phyloP scores from a whole-genome alignment of 2,888 invertebrate genomes.

The Trimorus sp. region DNA sequence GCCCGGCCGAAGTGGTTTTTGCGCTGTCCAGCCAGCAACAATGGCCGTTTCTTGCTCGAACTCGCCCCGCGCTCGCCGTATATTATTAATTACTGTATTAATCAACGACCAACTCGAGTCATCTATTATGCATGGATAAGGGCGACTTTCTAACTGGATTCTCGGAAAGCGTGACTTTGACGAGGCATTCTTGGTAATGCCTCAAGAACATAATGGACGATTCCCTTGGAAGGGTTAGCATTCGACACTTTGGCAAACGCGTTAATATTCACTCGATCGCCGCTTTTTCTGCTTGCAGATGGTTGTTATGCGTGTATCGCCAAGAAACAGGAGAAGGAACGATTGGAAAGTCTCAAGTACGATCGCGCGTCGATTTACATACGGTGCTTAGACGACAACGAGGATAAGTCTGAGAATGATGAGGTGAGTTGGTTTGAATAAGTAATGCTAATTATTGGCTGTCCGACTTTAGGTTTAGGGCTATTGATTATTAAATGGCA shows the following conservation, averaged over 20 bases:
- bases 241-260: background rate
- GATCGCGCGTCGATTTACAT: slow-evolving; percentile 79
- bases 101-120: slow-evolving; percentile 78
- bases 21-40: slow-evolving; percentile 79
- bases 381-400: slow-evolving; percentile 77
- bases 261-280: background rate
- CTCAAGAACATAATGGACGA: slow-evolving; percentile 47
- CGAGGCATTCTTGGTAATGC: slow-evolving; percentile 61
- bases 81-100: slow-evolving; percentile 82
- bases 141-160: slow-evolving; percentile 68
- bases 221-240: slow-evolving; percentile 18
- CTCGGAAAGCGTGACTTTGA: slow-evolving; percentile 64
- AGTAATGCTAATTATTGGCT: no score
- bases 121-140: slow-evolving; percentile 80
- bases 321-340: slow-evolving; percentile 76
- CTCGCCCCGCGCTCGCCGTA: slow-evolving; percentile 73
- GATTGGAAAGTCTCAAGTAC: slow-evolving; percentile 77
- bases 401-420: slow-evolving; percentile 73
- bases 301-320: slow-evolving; percentile 76
- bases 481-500: background rate
- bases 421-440: slow-evolving; percentile 68
- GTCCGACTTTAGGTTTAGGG: background rate
- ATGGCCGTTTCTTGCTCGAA: slow-evolving; percentile 78
- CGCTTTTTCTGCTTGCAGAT: slow-evolving; percentile 68
- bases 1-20: slow-evolving; percentile 74